phyloP scores from a whole-genome alignment of 2,113 vertebrate genomes.

The Mungos mungo region DNA sequence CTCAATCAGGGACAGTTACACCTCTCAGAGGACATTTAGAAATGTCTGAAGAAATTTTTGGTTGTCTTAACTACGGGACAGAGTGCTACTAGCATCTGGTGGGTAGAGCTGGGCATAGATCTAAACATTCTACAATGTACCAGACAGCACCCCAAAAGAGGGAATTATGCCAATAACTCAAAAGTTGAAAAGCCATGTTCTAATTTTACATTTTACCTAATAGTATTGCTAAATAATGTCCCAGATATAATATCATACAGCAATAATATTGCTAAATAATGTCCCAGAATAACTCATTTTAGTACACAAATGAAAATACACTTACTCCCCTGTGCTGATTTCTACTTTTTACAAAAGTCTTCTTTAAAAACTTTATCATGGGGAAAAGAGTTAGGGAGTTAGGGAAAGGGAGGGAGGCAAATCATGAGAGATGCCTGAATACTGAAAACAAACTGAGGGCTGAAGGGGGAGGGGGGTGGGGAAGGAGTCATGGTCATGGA shows the following conservation, averaged over 20 bases:
- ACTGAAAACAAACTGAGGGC: too few relatives aligned
- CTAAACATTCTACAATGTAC: background rate
- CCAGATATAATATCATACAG: background rate
- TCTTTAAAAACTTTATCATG: background rate
- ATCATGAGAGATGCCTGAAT: too few relatives aligned
- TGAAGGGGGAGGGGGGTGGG: too few relatives aligned
- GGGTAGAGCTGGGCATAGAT: too few relatives aligned
- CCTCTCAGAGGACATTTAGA: background rate
- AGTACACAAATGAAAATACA: background rate
- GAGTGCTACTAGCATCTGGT: background rate
- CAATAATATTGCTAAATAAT: background rate
- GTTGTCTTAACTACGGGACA: rapidly evolving
- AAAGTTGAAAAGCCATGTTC: background rate
- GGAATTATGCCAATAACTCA: background rate
- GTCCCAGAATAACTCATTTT: background rate
- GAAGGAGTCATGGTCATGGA: too few relatives aligned
- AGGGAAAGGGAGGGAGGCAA: too few relatives aligned
- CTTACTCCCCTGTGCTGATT: background rate
- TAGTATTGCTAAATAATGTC: background rate
- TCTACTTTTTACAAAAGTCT: background rate
- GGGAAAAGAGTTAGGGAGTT: too few relatives aligned
- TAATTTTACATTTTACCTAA: background rate
- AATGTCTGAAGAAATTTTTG: background rate
- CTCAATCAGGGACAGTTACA: too few relatives aligned
- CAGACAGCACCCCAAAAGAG: background rate